Percentiles rank a stretch among this genome's conserved stretches.
Conservation (phyloP, 1,140 invertebrate genomes). For the Luehdorfia chinensis region DNA sequence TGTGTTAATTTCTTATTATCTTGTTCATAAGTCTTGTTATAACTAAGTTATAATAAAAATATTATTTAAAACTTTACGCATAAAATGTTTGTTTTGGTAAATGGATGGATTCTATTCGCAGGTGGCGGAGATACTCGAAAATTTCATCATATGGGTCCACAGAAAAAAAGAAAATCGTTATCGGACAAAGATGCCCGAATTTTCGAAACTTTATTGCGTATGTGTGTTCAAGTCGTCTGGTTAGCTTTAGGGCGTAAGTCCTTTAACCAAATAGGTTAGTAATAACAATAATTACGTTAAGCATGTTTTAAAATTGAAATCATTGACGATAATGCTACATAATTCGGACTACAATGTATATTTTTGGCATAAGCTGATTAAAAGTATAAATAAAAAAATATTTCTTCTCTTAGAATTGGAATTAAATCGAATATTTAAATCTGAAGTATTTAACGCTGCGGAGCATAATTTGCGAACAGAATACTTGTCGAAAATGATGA, state of each 20-base stretch:
- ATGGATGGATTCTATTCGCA: no score
- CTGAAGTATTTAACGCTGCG: constrained; percentile 71
- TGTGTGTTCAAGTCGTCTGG: constrained; percentile 80
- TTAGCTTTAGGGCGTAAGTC: constrained; percentile 78
- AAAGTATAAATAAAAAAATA: no score
- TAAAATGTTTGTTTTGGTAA: no score
- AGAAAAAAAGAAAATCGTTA: constrained; percentile 74
- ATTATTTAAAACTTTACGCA: no score
- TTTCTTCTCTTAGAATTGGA: constrained; percentile 76
- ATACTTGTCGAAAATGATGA: constrained; percentile 48
- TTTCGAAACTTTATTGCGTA: constrained; percentile 78
- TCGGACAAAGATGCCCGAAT: constrained; percentile 80
- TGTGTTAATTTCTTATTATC: background rate
- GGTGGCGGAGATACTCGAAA: constrained; percentile 64
- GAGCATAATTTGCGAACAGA: constrained; percentile 56
- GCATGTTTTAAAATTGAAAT: background rate
- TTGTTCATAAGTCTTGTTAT: no score
- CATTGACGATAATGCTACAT: no score
- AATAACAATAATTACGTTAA: background rate
- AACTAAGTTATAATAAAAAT: no score
- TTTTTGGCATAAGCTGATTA: no score
- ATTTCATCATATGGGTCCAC: constrained; percentile 79
- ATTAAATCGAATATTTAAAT: constrained; percentile 79
- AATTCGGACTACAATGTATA: background rate
- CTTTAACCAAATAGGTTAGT: constrained; percentile 76